Base-by-base conservation (phyloP, 2,888 invertebrate genomes). In the Galerucella nymphaeae region DNA sequence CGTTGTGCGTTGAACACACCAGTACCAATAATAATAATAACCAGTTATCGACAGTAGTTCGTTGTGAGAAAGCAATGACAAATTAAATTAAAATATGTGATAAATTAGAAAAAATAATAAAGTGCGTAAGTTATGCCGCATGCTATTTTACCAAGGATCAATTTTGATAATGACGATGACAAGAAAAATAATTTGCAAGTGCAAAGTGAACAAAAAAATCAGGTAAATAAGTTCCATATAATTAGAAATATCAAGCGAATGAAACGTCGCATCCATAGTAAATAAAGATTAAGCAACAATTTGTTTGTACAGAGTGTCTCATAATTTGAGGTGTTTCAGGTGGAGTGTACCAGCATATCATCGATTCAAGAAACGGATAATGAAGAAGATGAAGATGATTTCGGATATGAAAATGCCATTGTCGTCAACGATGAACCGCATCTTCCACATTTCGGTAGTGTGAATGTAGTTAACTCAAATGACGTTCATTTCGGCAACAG, bases 401-500 rank as follows among this genome's bases (percentile, higher is more conserved):
- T 20, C 9, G 63, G 72, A 14, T 69, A 66, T 30, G 72, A 76
- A 10, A 73, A 73, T 42, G 62, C 76, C 11, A 62, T 77, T 61
- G 75, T 72, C 20, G 61, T 65, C 10, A 59, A 66, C 16, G 59
- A 64, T 14, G 30, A 65, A n/a, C 23, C 69, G 2, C 23, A 72
- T 23, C 9, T 74, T 38, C 70, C 75, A 2, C 50, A 69, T 58
- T 89, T 91, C 77, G 92, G 91, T 64, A 91, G 89, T 81, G 89
- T 94, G 38, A 89, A 90, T 23, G 90, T 94, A 2, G 89, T 88
- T 42, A 90, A 93, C 80, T 93, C 93, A 0, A 90, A 90, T 38
- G 92, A 93, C 83, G 91, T 94, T 2, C 93, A 93, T 77, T 91
- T 94, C 79, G 94, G 94, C 0, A 92, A 93, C 80, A 93, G 92